Conservation (phyloP, 2,797 vertebrate genomes). For the Calcarius lapponicus region DNA sequence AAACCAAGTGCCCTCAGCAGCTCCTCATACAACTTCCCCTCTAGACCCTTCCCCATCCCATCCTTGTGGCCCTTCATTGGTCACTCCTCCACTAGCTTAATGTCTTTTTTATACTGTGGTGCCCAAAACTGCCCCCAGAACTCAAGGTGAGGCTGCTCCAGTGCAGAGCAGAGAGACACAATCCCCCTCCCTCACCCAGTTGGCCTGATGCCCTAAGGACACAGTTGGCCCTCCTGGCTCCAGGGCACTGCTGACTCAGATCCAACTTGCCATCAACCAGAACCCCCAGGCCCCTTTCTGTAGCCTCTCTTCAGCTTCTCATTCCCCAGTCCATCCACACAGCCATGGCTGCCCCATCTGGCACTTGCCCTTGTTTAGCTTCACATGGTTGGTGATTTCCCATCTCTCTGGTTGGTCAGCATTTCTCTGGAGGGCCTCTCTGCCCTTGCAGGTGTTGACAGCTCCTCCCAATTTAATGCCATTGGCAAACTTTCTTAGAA, state of each 20-base stretch:
- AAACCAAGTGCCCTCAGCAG: neutral
- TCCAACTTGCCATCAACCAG: neutral
- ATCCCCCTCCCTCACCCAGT: rapidly evolving
- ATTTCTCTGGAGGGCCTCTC: neutral
- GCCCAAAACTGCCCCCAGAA: neutral
- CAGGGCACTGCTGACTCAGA: neutral
- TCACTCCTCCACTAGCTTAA: neutral
- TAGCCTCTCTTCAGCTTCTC: neutral
- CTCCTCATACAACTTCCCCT: neutral
- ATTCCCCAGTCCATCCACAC: neutral
- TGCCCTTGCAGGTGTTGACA: neutral
- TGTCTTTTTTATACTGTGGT: neutral
- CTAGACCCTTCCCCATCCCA: neutral
- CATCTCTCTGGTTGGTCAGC: neutral
- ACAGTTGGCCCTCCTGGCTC: neutral
- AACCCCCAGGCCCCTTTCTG: neutral
- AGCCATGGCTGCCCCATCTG: neutral
- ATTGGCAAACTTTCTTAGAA: neutral
- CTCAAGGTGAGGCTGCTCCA: neutral
- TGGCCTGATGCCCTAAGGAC: neutral
- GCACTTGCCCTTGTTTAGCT: neutral
- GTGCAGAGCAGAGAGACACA: neutral
- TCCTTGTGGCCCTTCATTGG: neutral
- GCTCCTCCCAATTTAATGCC: neutral
- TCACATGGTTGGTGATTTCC: neutral